A percentile compares a stretch with the other conserved stretches of the same genome.
phyloP scores from a whole-genome alignment of 2,797 vertebrate genomes.

The Tenualosa ilisha region DNA sequence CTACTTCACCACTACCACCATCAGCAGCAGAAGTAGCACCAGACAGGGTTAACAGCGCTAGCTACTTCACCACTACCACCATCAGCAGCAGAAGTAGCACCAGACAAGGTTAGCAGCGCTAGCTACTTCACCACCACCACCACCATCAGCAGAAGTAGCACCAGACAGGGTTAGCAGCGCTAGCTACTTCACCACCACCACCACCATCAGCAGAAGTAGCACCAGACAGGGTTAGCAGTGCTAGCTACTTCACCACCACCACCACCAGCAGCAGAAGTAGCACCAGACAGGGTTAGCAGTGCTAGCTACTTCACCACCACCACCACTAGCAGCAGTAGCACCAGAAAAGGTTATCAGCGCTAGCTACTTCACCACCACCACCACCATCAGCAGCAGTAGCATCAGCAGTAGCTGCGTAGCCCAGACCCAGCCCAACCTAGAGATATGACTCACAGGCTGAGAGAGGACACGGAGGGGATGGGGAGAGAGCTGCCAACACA shows the following conservation, averaged over 20 bases:
- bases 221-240: neutral
- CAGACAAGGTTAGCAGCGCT: neutral
- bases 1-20: neutral
- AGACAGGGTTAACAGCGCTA: neutral
- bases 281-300: neutral
- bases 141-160: neutral
- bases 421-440: constrained; percentile 27
- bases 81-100: neutral
- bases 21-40: neutral
- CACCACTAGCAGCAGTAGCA: neutral
- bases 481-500: neutral
- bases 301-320: neutral
- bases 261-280: neutral
- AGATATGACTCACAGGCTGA: constrained; percentile 42
- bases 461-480: neutral
- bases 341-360: neutral
- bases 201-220: neutral
- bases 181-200: neutral
- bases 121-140: neutral
- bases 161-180: neutral
- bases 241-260: neutral
- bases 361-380: neutral
- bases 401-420: neutral
- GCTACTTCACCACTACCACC: neutral
- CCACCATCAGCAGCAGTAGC: neutral